These are phyloP conservation scores for Rhopalosiphum padi DNA, from an alignment of 1,140 invertebrate species.

Conservation along the genomic window DNA sequence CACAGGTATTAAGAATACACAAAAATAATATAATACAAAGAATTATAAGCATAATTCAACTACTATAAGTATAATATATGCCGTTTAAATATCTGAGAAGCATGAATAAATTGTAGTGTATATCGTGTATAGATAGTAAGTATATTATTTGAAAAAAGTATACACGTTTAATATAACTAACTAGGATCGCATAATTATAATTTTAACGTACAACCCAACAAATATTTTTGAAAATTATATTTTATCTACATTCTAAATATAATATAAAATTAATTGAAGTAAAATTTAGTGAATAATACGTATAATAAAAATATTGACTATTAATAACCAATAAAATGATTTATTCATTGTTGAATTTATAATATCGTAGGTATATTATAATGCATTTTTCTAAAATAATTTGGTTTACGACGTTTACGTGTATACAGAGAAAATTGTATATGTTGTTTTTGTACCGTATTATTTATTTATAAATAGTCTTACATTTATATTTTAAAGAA, in stretches of 20 bases:
- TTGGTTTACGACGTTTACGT: background rate
- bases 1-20: background rate
- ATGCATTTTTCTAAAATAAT: background rate
- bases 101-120: background rate
- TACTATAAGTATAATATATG: background rate
- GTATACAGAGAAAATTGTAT: background rate
- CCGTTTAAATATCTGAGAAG: background rate
- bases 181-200: background rate
- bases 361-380: too few relatives aligned
- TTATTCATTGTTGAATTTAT: background rate
- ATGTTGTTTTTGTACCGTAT: background rate
- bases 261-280: background rate
- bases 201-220: background rate
- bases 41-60: background rate
- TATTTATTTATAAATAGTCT: background rate
- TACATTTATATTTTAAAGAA: background rate
- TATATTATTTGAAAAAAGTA: background rate
- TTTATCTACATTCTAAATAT: background rate
- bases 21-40: background rate
- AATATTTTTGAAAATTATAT: background rate
- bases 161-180: background rate
- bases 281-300: background rate
- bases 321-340: background rate
- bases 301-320: background rate
- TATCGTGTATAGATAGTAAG: background rate